Conservation (phyloP, 2,113 vertebrate genomes). For the Cheilinus undulatus region DNA sequence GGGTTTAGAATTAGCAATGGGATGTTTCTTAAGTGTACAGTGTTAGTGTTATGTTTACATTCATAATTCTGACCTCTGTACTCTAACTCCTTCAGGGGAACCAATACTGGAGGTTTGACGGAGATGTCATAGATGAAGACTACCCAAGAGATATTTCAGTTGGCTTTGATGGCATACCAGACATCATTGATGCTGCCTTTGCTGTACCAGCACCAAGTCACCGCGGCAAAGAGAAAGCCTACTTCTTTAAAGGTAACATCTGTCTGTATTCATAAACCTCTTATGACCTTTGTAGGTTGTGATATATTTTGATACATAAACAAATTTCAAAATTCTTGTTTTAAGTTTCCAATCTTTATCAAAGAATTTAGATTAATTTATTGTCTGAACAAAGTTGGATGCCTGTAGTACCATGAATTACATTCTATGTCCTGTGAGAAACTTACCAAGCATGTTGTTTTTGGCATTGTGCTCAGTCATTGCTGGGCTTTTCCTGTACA, state of each 20-base stretch:
- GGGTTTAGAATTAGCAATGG: neutral
- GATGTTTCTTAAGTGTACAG: neutral
- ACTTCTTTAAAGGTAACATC: conserved; percentile 95
- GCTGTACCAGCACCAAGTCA: conserved; percentile 88
- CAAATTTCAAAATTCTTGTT: too few species aligned
- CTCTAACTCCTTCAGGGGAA: conserved; percentile 79
- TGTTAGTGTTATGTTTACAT: neutral
- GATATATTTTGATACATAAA: too few species aligned
- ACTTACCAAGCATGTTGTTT: too few species aligned
- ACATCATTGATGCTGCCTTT: conserved; percentile 86
- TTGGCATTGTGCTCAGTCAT: too few species aligned
- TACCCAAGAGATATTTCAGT: conserved; percentile 89
- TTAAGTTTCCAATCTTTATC: too few species aligned
- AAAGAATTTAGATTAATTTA: too few species aligned
- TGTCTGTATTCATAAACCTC: neutral
- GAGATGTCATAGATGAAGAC: conserved; percentile 84
- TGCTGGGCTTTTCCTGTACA: too few species aligned
- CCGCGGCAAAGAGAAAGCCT: conserved; percentile 87
- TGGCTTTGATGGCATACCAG: conserved; percentile 89
- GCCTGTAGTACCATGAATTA: too few species aligned
- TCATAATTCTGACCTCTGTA: neutral
- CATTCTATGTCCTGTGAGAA: too few species aligned
- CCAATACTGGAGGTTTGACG: conserved; percentile 92
- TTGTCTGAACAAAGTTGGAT: too few species aligned
- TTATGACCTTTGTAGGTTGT: neutral